Evolutionary conservation across 2,113 vertebrate species (phyloP), one percentile per base, ranked within the genome.

Genomic region (Microcebus ravelobensis): DNA sequence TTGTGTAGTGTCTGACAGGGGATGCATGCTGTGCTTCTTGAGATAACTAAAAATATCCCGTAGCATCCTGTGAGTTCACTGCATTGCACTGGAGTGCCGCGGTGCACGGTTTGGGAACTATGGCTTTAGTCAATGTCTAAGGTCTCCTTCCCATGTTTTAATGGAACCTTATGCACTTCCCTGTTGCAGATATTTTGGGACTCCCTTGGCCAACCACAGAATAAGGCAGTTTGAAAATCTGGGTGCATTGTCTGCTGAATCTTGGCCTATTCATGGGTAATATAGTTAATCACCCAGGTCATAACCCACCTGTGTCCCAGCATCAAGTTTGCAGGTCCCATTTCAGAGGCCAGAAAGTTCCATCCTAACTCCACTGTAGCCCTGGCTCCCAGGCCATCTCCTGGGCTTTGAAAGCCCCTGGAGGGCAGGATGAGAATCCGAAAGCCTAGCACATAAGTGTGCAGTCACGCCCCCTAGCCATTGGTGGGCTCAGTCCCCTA

Each of bases 81-180:
- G 70, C 42, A 5, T 12, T 25, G 39, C 34, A 3, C 63, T 0
- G 0, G 6, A 34, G 12, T n/a, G 25, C 36, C 31, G 0, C 14
- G 14, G 39, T 14, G 5, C 48, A 48, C 34, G 6, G 57, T 55
- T 39, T 59, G 39, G 81, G 73, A 81, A 74, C 34, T 74, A n/a
- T 0, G 48, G 42, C 61, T 55, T 45, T 27, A 13, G 18, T 39
- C 70, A 2, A 3, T 20, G n/a, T 48, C 5, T 27, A 23, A 52
- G 11, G 68, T 20, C 23, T 45, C 10, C 13, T 15, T 89, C 29
- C 39, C 18, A 6, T 59, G 79, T 65, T 74, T 65, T 73, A 36
- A 39, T 74, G 39, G 48, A 52, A 8, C 42, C 7, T 0, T 5
- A 6, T 12, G 13, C 15, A 27, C 2, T 3, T 67, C 5, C 29